These are phyloP conservation scores for Habrosyne pyritoides DNA, from an alignment of 2,888 invertebrate genomes.

Conservation along the genomic window DNA sequence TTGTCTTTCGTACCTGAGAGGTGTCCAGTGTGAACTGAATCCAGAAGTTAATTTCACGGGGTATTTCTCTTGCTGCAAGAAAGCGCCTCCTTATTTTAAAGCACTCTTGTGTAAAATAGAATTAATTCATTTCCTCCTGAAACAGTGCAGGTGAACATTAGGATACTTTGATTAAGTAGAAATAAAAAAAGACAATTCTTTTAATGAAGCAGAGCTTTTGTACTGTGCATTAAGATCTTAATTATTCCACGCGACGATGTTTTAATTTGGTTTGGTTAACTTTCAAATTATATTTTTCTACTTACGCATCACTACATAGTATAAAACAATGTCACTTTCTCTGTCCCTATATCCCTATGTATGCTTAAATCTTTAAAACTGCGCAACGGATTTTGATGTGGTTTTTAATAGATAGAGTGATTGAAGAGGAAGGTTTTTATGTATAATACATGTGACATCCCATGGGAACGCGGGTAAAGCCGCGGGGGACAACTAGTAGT, in stretches of 20 bases:
- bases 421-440: too few relatives aligned
- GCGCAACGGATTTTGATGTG: too few relatives aligned
- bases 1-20: constrained; percentile 72
- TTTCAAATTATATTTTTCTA: neutral
- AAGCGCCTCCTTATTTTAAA: constrained; percentile 59
- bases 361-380: too few relatives aligned
- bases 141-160: constrained; percentile 39
- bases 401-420: too few relatives aligned
- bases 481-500: too few relatives aligned
- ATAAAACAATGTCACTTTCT: too few relatives aligned
- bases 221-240: neutral
- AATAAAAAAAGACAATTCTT: constrained; percentile 13
- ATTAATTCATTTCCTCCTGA: constrained; percentile 63
- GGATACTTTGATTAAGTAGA: constrained; percentile 36
- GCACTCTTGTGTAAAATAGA: constrained; percentile 71
- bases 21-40: constrained; percentile 72
- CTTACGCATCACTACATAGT: too few relatives aligned
- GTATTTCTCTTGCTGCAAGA: constrained; percentile 71
- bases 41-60: constrained; percentile 79
- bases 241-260: neutral
- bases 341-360: too few relatives aligned
- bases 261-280: neutral
- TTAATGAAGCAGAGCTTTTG: neutral
- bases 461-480: too few relatives aligned
- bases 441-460: too few relatives aligned